These are phyloP conservation scores for Drosophila buzzatii DNA, from an alignment of 2,888 invertebrate species.

Conservation along the genomic window DNA sequence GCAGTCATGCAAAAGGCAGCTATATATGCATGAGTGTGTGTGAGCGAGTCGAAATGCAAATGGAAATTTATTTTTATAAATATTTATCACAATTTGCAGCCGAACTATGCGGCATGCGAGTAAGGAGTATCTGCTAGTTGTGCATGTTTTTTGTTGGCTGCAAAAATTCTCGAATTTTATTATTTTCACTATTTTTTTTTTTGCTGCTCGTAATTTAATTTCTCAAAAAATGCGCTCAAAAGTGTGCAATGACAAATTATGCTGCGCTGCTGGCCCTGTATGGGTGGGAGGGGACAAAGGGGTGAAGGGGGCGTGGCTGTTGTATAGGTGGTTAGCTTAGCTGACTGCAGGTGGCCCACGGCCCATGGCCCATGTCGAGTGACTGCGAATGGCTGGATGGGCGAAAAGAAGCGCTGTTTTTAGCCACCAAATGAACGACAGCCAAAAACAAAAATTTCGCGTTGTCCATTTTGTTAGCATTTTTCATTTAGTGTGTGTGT, in stretches of 20 bases:
- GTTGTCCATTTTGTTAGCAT: conserved; percentile 72
- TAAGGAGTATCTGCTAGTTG: conserved; percentile 18
- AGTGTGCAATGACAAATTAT: conserved; percentile 78
- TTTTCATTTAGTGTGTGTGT: conserved; percentile 35
- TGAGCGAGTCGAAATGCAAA: conserved; percentile 6
- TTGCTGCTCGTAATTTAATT: conserved; percentile 64
- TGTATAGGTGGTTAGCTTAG: not conserved
- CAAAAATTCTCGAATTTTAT: conserved; percentile 9
- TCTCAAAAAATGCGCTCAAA: conserved; percentile 57
- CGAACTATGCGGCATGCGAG: not conserved
- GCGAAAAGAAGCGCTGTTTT: conserved; percentile 19
- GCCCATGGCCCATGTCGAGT: conserved; percentile 1
- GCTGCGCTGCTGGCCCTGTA: conserved; percentile 47
- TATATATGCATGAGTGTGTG: not conserved
- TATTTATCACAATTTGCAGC: not conserved
- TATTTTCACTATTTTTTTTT: not conserved
- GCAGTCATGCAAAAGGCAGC: not conserved
- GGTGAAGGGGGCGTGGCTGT: not conserved
- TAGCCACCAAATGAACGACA: conserved; percentile 22
- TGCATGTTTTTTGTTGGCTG: not conserved
- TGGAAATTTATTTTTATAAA: not conserved
- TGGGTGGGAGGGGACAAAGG: not conserved
- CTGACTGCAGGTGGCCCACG: not conserved
- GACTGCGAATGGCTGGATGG: not conserved
- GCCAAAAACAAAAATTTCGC: conserved; percentile 33